Conservation (phyloP, 2,113 vertebrate genomes). For the Cyprinodon tularosa region DNA sequence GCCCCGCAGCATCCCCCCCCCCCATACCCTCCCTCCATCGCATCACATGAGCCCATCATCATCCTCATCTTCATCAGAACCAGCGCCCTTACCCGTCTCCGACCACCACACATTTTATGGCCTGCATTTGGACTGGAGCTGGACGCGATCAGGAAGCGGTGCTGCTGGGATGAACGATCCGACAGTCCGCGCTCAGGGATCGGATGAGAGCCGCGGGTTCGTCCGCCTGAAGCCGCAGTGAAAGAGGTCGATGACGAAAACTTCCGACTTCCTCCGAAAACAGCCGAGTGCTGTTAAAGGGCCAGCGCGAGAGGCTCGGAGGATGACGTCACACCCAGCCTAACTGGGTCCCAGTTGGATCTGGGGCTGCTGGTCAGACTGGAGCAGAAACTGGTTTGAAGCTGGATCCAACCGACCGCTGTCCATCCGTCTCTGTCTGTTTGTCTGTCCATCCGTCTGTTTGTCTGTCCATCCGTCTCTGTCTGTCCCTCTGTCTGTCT, state of each 20-base stretch:
- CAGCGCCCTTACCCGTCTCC: slow-evolving; percentile 81
- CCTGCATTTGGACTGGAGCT: slow-evolving; percentile 77
- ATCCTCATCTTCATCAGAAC: background rate
- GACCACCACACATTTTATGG: slow-evolving; percentile 85
- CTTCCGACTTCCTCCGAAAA: slow-evolving; percentile 68
- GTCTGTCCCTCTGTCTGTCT: too few species aligned
- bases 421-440: too few species aligned
- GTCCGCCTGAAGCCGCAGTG: slow-evolving; percentile 78
- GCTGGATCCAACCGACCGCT: too few species aligned
- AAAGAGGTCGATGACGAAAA: slow-evolving; percentile 58
- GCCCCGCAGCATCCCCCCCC: slow-evolving; percentile 76
- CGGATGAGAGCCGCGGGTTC: slow-evolving; percentile 68
- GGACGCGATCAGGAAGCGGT: slow-evolving; percentile 43
- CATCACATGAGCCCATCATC: slow-evolving; percentile 13
- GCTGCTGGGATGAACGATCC: slow-evolving; percentile 32
- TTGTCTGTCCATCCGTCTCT: too few species aligned
- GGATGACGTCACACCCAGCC: background rate
- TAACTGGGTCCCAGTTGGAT: background rate
- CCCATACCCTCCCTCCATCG: slow-evolving; percentile 53
- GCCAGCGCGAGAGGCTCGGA: slow-evolving; percentile 17
- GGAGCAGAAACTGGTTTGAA: too few species aligned
- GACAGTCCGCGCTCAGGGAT: slow-evolving; percentile 45
- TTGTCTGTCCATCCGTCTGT: too few species aligned
- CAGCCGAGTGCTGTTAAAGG: slow-evolving; percentile 74
- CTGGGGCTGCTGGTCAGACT: background rate